These are phyloP conservation scores for Kradibia gibbosae DNA, from an alignment of 1,140 invertebrate genomes.

Conservation along the genomic window DNA sequence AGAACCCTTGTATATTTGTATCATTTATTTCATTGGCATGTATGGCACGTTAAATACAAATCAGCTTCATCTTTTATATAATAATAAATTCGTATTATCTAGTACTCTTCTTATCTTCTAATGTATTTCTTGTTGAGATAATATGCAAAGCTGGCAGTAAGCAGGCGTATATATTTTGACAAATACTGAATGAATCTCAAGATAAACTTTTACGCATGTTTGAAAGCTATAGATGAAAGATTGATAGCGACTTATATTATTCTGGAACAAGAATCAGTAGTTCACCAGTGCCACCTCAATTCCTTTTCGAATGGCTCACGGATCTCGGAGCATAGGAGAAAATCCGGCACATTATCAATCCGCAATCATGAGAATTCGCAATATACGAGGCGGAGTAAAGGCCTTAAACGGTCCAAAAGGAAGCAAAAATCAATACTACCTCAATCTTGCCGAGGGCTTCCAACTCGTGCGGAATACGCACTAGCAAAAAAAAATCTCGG, in stretches of 20 bases:
- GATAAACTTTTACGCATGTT: neutral
- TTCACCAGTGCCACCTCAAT: neutral
- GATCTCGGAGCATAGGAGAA: neutral
- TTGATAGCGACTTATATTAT: neutral
- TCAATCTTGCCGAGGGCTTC: neutral
- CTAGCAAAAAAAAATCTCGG: neutral
- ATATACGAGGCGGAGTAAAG: neutral
- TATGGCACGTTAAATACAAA: neutral
- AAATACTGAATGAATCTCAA: too few species aligned
- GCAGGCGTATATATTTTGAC: too few species aligned
- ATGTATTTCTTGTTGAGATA: neutral
- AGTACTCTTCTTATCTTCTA: neutral
- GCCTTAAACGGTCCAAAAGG: slow-evolving; percentile 15
- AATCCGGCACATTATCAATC: neutral
- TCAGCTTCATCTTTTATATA: neutral
- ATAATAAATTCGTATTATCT: neutral
- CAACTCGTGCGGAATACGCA: neutral
- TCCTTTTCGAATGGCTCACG: neutral
- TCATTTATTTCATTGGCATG: neutral
- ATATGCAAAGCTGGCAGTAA: neutral
- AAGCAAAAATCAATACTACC: slow-evolving; percentile 13
- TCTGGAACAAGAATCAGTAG: neutral
- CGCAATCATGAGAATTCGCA: neutral
- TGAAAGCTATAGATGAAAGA: neutral
- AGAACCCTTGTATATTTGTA: neutral